Base-by-base conservation (phyloP, 2,113 vertebrate genomes). In the Prinia subflava region DNA sequence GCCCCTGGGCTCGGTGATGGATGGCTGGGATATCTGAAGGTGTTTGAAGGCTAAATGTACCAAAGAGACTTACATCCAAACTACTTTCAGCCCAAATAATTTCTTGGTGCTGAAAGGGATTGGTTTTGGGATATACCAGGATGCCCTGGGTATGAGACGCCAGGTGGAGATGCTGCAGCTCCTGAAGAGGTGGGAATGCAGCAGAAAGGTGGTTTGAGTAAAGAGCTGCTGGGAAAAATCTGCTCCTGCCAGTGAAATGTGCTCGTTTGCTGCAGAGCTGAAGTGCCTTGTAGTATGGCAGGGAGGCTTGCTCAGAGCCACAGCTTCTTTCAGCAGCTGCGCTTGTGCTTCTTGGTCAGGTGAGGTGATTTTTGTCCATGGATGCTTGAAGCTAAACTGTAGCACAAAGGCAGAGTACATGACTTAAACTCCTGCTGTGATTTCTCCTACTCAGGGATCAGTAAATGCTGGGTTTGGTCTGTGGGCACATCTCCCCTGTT, bases 161-260 rank as follows among this genome's bases (percentile, higher is more conserved):
- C 67, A 73, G 53, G 15, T 1, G 3, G 73, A 65, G 65, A 30
- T 89, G 83, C 53, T 46, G 62, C 3, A 4, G 47, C 33, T 83
- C 60, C 44, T 13, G 1, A 6, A 9, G 30, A 56, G 70, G 63
- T 1, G 0, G 64, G 23, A 46, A n/a, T 62, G 5, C 12, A 2
- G 6, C 14, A 1, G 5, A 31, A 64, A 50, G 31, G 31, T 76
- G 42, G 7, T 73, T 76, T 2, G 9, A 89, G 22, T 46, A 41
- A 73, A 69, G 37, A 49, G 50, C 39, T 67, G 7, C 56, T 46
- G 70, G 37, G 39, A 13, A 79, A 71, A 89, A 86, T 50, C 42
- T 69, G 63, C 59, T 71, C 55, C 60, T 83, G 84, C 69, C 73
- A 81, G 59, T 42, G 35, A 16, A 77, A 62, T 82, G 10, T 19